Percentiles rank a stretch among this genome's conserved stretches.
These are phyloP conservation scores for Cygnus atratus DNA, from an alignment of 2,113 vertebrate species.

Conservation along the genomic window DNA sequence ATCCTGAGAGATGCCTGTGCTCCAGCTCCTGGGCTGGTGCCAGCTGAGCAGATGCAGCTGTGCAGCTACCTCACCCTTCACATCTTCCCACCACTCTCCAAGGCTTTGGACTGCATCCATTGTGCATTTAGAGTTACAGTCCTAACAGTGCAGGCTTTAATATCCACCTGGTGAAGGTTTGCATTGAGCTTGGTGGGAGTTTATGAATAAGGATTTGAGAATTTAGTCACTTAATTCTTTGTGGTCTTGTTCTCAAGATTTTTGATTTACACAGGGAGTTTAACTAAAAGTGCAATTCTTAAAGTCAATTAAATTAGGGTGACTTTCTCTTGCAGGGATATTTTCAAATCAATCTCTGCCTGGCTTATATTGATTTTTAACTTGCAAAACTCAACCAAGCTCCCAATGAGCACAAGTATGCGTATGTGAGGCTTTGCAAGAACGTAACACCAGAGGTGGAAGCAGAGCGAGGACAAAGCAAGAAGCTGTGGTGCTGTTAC, in stretches of 20 bases:
- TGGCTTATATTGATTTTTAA: not conserved
- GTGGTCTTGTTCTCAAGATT: not conserved
- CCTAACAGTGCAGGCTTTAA: not conserved
- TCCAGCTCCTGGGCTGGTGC: not conserved
- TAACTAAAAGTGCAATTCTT: not conserved
- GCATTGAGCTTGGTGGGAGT: not conserved
- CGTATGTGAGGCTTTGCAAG: not conserved
- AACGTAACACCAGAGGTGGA: accelerated
- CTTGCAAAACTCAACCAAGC: not conserved
- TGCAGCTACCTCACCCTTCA: not conserved
- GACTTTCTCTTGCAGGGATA: not conserved
- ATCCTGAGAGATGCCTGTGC: accelerated
- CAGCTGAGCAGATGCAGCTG: not conserved
- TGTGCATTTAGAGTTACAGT: not conserved
- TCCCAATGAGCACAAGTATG: not conserved
- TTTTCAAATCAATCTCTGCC: not conserved
- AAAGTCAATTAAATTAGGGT: not conserved
- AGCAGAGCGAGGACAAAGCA: not conserved
- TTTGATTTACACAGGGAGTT: not conserved
- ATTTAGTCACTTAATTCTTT: not conserved
- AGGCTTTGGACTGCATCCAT: not conserved
- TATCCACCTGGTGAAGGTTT: not conserved
- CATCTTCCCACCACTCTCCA: not conserved
- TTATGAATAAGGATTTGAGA: not conserved
- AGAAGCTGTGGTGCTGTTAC: not conserved